Evolutionary conservation across 2,888 invertebrate species (phyloP), one percentile per base, ranked within the genome.

Genomic region (Anarsia innoxiella): DNA sequence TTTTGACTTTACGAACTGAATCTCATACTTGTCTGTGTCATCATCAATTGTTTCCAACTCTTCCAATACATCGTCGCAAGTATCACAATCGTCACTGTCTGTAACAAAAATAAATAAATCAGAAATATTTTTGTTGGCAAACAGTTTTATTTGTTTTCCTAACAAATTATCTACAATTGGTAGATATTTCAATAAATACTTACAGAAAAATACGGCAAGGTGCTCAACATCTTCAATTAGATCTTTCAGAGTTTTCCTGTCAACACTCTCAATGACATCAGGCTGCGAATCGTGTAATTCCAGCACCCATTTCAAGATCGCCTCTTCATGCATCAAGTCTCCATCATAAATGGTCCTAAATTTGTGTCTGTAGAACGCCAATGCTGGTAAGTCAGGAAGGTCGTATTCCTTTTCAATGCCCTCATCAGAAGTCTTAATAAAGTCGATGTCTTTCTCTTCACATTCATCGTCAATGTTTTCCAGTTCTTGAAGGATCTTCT

Each of bases 381-480:
- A 83, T 12, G 95, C 90, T 45, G 96, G 96, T 38, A 96, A 79
- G 9, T 89, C 87, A 12, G 92, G 86, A 12, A 96, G 84, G 68
- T 95, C 95, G 66, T 96, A 96, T 79, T 95, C 95, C 59, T 92
- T 93, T 44, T 93, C 91, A 39, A 96, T 90, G 30, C 93, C 93
- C 15, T 92, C 92, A 61, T 96, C 96, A 5, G 95, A 95, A 47
- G 95, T 95, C 72, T 96, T 96, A 0, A 96, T 92, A 65, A 96
- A 96, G 68, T 94, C 93, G 48, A 96, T 94, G 53, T 94, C 91
- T 68, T 94, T 92, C 60, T 95, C 93, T 78, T 96, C 96, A 62
- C 95, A 95, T 63, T 95, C 95, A 55, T 96, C 95, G 60, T 96
- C 96, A 53, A 96, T 96, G 59, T 96, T 95, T 70, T 96, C 96